Percentiles rank a stretch among this genome's conserved stretches.
phyloP scores from a whole-genome alignment of 1,140 invertebrate genomes.

The Drosophila leontia region DNA sequence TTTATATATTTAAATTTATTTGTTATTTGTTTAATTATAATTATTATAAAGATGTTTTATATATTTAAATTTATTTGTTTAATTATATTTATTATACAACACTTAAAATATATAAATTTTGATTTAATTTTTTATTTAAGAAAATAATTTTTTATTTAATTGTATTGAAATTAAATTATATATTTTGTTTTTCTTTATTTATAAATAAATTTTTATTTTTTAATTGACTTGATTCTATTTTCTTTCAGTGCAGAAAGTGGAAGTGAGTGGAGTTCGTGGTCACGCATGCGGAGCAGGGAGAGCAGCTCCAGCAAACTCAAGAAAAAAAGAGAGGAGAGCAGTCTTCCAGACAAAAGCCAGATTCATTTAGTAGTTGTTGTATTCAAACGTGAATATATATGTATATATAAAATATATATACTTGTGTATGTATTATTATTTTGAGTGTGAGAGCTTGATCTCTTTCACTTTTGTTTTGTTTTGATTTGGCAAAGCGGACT shows the following conservation, averaged over 20 bases:
- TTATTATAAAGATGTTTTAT: not conserved
- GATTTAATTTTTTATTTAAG: not conserved
- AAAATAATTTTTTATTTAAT: too few species aligned
- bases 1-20: not conserved
- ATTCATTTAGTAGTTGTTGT: slow-evolving; percentile 17
- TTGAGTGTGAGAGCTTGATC: slow-evolving; percentile 8
- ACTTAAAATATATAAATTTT: too few species aligned
- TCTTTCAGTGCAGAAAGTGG: slow-evolving; percentile 1
- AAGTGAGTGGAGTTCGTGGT: slow-evolving; percentile 26
- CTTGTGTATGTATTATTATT: not conserved
- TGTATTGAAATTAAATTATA: too few species aligned
- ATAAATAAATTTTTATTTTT: not conserved
- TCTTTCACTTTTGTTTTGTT: slow-evolving; percentile 50
- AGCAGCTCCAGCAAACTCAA: not conserved
- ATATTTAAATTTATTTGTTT: not conserved
- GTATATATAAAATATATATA: not conserved
- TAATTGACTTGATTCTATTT: not conserved
- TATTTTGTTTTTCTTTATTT: too few species aligned
- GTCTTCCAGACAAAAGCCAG: slow-evolving; percentile 32
- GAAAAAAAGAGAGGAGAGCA: slow-evolving; percentile 14
- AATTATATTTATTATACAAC: not conserved
- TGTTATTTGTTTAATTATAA: too few species aligned
- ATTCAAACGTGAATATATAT: slow-evolving; percentile 2
- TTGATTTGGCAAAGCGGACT: slow-evolving; percentile 17
- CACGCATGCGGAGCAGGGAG: slow-evolving; percentile 32